Conservation (phyloP, 92 coral and sea anemone genomes). For the Chrysogorgia sp. region DNA sequence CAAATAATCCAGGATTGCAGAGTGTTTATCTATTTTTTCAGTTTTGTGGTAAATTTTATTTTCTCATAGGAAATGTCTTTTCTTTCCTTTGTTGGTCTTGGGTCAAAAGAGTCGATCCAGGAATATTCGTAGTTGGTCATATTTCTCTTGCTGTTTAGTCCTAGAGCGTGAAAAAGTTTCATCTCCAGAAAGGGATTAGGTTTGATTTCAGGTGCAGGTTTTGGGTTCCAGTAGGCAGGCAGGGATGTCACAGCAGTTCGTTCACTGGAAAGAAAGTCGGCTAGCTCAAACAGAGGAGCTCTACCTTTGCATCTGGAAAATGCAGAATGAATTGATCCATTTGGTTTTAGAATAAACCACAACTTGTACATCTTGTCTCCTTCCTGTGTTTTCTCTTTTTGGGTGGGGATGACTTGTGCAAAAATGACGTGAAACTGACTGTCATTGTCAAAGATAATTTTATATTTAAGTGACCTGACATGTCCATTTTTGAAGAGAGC, state of each 20-base stretch:
- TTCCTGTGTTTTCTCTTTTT: conserved; percentile 68
- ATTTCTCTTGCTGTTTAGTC: conserved; percentile 37
- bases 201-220: conserved; percentile 62
- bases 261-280: conserved; percentile 58
- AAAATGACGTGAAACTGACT: conserved; percentile 43
- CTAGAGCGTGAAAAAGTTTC: conserved; percentile 35
- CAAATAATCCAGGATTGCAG: conserved; percentile 66
- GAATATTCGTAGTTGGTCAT: conserved; percentile 33
- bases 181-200: conserved; percentile 54
- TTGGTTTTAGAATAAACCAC: conserved; percentile 69
- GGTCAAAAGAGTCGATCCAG: conserved; percentile 71
- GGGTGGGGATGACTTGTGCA: conserved; percentile 68
- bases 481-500: no score
- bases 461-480: conserved; percentile 31
- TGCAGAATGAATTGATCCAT: conserved; percentile 66
- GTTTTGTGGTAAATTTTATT: no score
- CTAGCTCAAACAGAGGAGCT: conserved; percentile 64
- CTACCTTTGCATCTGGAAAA: conserved; percentile 77
- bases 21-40: conserved; percentile 61
- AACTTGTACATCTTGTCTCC: conserved; percentile 62
- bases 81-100: no score
- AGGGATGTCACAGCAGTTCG: conserved; percentile 62
- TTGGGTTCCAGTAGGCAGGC: conserved; percentile 68
- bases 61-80: no score
- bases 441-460: conserved; percentile 65